phyloP scores from a whole-genome alignment of 1,140 invertebrate species.

The Adoxophyes honmai region DNA sequence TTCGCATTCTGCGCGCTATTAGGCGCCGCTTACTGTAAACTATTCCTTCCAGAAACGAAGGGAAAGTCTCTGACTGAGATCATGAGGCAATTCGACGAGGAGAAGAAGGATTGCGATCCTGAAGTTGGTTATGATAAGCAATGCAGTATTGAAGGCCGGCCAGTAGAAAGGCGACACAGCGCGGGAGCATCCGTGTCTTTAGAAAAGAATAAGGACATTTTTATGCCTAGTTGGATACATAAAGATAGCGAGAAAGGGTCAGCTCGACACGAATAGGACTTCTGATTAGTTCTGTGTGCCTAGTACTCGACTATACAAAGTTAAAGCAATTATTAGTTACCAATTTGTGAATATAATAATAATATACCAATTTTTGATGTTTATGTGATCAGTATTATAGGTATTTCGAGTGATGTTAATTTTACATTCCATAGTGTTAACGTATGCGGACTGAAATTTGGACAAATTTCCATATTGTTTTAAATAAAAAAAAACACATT shows the following conservation, averaged over 20 bases:
- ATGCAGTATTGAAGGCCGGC: slow-evolving; percentile 32
- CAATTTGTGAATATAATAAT: slow-evolving; percentile 27
- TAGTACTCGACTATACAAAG: slow-evolving; percentile 17
- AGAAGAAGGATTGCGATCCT: slow-evolving; percentile 60
- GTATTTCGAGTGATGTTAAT: slow-evolving; percentile 29
- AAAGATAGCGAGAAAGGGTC: slow-evolving; percentile 29
- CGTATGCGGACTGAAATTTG: no score
- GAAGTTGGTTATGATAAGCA: slow-evolving; percentile 46
- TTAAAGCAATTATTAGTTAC: slow-evolving; percentile 19
- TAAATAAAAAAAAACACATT: no score
- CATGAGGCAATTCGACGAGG: slow-evolving; percentile 79
- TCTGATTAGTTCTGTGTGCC: not conserved
- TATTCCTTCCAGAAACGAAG: slow-evolving; percentile 89
- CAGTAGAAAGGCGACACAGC: slow-evolving; percentile 60
- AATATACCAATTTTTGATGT: slow-evolving; percentile 22
- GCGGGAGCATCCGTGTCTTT: slow-evolving; percentile 52
- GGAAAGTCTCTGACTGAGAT: slow-evolving; percentile 89
- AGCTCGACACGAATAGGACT: slow-evolving; percentile 20
- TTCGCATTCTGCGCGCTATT: slow-evolving; percentile 84
- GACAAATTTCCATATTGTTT: no score
- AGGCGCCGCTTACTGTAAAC: slow-evolving; percentile 81
- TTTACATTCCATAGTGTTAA: slow-evolving; percentile 39
- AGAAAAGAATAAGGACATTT: slow-evolving; percentile 48
- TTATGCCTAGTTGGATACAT: slow-evolving; percentile 40
- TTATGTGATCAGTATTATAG: slow-evolving; percentile 62